phyloP scores from a whole-genome alignment of 2,797 vertebrate species.

The Micromesistius poutassou region DNA sequence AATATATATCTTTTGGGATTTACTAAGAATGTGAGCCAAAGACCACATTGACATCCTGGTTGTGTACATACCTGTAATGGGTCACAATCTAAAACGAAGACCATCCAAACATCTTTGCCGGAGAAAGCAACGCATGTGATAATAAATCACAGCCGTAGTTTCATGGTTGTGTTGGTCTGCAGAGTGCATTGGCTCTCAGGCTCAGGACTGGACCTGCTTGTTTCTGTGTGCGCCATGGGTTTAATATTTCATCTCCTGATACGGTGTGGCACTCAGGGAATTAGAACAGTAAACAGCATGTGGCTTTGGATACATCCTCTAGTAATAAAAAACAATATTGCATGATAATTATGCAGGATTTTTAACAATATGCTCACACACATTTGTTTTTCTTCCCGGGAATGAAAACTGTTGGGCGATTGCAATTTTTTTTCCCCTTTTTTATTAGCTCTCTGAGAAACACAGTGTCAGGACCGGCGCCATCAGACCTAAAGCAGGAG shows the following conservation, averaged over 20 bases:
- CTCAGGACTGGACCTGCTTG: constrained; percentile 26
- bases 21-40: background rate
- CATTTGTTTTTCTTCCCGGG: constrained; percentile 57
- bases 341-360: constrained; percentile 74
- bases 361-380: constrained; percentile 70
- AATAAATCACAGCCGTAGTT: background rate
- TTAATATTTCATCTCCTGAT: constrained; percentile 35
- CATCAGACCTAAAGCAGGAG: constrained; percentile 64
- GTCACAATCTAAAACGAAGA: background rate
- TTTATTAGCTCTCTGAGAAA: constrained; percentile 76
- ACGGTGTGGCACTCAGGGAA: constrained; percentile 45
- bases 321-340: constrained; percentile 74
- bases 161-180: background rate
- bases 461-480: constrained; percentile 30
- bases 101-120: too few species aligned
- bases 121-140: background rate
- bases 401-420: constrained; percentile 69
- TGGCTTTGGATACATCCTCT: constrained; percentile 58
- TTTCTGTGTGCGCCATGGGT: constrained; percentile 33
- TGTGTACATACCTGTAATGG: background rate
- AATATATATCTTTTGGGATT: background rate
- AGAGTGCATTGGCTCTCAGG: background rate
- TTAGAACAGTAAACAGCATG: constrained; percentile 60
- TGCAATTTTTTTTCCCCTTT: constrained; percentile 64
- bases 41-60: background rate